Conservation (phyloP, 1,140 invertebrate species). For the Elysia chlorotica region DNA sequence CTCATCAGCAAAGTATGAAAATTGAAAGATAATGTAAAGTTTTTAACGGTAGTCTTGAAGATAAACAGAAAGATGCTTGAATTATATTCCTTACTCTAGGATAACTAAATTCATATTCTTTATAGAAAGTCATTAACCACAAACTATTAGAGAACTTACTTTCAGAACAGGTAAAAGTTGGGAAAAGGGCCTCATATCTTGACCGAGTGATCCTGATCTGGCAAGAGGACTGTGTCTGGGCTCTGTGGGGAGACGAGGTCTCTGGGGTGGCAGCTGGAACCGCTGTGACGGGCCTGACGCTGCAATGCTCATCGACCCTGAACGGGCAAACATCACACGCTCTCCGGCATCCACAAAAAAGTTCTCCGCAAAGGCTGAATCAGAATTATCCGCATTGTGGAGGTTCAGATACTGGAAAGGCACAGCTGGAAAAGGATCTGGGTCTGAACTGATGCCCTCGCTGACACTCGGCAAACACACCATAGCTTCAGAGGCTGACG, state of each 20-base stretch:
- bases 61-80: background rate
- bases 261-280: conserved; percentile 20
- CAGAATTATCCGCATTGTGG: conserved; percentile 52
- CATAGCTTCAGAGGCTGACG: too few species aligned
- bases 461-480: conserved; percentile 53
- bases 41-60: too few species aligned
- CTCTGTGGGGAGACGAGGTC: conserved; percentile 52
- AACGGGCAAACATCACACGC: conserved; percentile 53
- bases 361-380: conserved; percentile 60
- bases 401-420: conserved; percentile 54
- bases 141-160: conserved; percentile 22
- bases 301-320: conserved; percentile 52
- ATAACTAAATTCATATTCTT: background rate
- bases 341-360: conserved; percentile 55
- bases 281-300: conserved; percentile 25
- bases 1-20: background rate
- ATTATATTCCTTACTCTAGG: conserved; percentile 23
- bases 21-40: background rate
- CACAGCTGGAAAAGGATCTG: conserved; percentile 54
- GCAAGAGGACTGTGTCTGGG: conserved; percentile 54
- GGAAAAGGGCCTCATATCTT: conserved; percentile 46
- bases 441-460: conserved; percentile 50
- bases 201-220: conserved; percentile 53
- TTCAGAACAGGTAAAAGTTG: conserved; percentile 38
- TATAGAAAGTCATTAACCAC: background rate